phyloP scores from a whole-genome alignment of 2,797 vertebrate species.

The Falco naumanni region DNA sequence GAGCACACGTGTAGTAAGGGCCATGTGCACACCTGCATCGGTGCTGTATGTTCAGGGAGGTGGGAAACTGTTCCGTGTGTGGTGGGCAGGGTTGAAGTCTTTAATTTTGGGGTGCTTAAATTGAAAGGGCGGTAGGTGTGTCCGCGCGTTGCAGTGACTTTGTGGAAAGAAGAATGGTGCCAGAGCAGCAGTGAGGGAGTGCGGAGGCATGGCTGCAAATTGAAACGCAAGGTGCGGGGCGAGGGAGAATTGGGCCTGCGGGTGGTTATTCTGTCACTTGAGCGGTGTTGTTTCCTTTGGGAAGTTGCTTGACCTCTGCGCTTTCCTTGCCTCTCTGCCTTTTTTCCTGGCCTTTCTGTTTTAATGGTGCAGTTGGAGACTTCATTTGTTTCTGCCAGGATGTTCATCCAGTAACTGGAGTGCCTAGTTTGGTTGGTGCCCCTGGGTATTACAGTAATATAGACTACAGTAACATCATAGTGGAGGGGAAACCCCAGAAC shows the following conservation, averaged over 20 bases:
- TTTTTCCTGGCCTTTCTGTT: neutral
- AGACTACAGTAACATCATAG: neutral
- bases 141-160: neutral
- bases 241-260: neutral
- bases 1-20: neutral
- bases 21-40: neutral
- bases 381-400: neutral
- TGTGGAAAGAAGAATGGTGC: neutral
- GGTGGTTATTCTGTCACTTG: neutral
- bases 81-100: neutral
- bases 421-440: neutral
- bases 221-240: neutral
- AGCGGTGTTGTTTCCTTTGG: neutral
- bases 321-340: neutral
- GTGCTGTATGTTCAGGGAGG: neutral
- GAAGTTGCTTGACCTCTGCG: neutral
- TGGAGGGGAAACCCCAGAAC: neutral
- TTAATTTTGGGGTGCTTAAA: neutral
- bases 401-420: fast-evolving
- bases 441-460: neutral
- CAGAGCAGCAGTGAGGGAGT: neutral
- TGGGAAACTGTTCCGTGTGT: neutral
- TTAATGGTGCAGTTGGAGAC: neutral
- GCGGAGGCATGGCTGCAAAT: neutral
- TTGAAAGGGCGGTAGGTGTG: neutral